These are phyloP conservation scores for Chloropsis cyanopogon DNA, from an alignment of 2,113 vertebrate species.

Conservation along the genomic window DNA sequence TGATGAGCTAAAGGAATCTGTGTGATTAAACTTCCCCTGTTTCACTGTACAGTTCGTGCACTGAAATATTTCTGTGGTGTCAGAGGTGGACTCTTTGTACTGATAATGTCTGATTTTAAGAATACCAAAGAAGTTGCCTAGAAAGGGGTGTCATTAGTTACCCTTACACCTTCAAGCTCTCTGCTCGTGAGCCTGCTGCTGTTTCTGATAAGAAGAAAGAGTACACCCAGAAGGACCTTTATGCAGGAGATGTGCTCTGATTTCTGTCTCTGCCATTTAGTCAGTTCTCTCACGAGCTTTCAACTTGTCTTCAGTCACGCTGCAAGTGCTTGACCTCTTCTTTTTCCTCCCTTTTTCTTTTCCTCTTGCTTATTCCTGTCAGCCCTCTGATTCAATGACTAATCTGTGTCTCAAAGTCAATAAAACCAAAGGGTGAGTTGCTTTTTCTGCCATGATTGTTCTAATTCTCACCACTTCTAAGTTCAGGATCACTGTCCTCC, in stretches of 20 bases:
- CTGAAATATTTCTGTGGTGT: not conserved
- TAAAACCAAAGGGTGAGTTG: not conserved
- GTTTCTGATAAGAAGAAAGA: not conserved
- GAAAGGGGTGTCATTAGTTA: not conserved
- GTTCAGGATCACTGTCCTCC: not conserved
- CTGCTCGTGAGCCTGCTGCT: not conserved
- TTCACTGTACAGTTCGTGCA: not conserved
- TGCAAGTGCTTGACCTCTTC: not conserved
- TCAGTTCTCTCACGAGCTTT: not conserved
- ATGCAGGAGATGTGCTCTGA: not conserved
- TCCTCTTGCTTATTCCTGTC: not conserved
- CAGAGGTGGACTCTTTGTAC: not conserved
- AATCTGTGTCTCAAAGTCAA: not conserved
- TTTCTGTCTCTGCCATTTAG: not conserved
- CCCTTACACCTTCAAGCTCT: not conserved
- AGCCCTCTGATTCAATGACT: not conserved
- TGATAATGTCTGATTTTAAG: not conserved
- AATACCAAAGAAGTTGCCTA: not conserved
- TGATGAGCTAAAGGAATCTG: not conserved
- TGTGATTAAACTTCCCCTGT: not conserved
- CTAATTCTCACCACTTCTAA: not conserved
- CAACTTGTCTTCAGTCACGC: not conserved
- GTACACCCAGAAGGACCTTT: not conserved
- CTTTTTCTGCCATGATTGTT: not conserved
- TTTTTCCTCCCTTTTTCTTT: not conserved